phyloP scores from a whole-genome alignment of 2,888 invertebrate genomes.

The Cerastoderma edule region DNA sequence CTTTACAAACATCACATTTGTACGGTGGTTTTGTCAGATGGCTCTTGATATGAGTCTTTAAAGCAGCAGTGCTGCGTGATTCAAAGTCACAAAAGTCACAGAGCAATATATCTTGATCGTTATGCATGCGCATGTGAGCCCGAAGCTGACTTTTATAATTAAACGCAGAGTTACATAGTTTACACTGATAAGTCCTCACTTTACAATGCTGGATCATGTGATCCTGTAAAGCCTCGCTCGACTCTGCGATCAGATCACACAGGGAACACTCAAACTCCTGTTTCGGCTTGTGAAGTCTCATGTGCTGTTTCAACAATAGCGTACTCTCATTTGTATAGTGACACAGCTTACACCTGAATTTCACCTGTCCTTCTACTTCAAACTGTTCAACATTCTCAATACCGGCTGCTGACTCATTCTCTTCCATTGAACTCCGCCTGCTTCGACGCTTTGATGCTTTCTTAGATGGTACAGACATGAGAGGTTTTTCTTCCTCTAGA shows the following conservation, averaged over 20 bases:
- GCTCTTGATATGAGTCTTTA: conserved; percentile 61
- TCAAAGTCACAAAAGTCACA: conserved; percentile 80
- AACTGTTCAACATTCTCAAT: conserved; percentile 78
- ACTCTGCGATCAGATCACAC: conserved; percentile 78
- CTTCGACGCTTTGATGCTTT: conserved; percentile 58
- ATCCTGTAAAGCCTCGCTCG: conserved; percentile 78
- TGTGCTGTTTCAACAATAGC: conserved; percentile 76
- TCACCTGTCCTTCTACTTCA: conserved; percentile 63
- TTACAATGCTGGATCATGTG: conserved; percentile 83
- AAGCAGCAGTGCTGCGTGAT: conserved; percentile 69
- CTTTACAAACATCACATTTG: conserved; percentile 67
- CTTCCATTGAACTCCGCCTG: conserved; percentile 63
- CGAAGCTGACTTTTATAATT: conserved; percentile 82
- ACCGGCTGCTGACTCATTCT: conserved; percentile 62
- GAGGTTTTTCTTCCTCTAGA: conserved; percentile 57
- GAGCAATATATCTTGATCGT: conserved; percentile 74
- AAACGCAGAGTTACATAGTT: conserved; percentile 78
- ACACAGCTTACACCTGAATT: conserved; percentile 80
- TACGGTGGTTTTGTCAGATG: conserved; percentile 67
- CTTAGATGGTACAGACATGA: conserved; percentile 31
- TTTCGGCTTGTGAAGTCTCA: conserved; percentile 80
- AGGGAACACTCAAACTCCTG: conserved; percentile 82
- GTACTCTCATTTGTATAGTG: conserved; percentile 78
- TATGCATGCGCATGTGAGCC: conserved; percentile 82
- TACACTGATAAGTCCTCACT: conserved; percentile 80